A percentile compares a stretch with the other conserved stretches of the same genome.
Conservation (phyloP, 1,140 invertebrate species). For the Stegodyphus dumicola region DNA sequence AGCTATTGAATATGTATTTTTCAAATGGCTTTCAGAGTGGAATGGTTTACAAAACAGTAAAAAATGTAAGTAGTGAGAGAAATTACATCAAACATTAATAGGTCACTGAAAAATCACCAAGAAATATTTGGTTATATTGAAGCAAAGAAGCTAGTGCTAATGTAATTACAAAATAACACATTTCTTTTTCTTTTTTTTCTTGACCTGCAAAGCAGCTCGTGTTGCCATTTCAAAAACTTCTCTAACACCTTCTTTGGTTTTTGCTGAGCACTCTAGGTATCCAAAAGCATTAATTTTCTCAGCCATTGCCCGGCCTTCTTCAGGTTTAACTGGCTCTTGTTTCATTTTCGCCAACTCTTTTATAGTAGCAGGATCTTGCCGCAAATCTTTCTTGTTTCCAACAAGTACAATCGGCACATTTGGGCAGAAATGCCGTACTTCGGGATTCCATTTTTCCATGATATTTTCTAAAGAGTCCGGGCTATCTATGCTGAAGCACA, state of each 20-base stretch:
- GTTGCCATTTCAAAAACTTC: constrained; percentile 74
- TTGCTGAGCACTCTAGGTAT: constrained; percentile 74
- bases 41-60: constrained; percentile 17
- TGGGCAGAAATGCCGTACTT: constrained; percentile 97
- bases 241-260: constrained; percentile 72
- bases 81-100: constrained; percentile 17
- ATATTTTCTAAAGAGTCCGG: constrained; percentile 97
- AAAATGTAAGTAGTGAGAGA: constrained; percentile 11
- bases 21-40: background rate
- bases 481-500: constrained; percentile 98
- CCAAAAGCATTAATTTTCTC: constrained; percentile 72
- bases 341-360: constrained; percentile 71
- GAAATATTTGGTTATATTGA: constrained; percentile 9
- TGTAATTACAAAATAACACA: constrained; percentile 27
- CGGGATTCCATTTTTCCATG: constrained; percentile 96
- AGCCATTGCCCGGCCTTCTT: constrained; percentile 71
- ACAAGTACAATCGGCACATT: constrained; percentile 97
- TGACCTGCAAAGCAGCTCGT: constrained; percentile 71
- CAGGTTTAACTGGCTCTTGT: constrained; percentile 71
- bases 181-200: constrained; percentile 67
- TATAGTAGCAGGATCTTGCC: constrained; percentile 69
- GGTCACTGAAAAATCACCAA: constrained; percentile 18
- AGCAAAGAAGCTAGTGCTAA: background rate
- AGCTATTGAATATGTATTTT: background rate
- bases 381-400: constrained; percentile 88